Evolutionary conservation across 1,140 invertebrate genomes (phyloP).

Genomic region (Venturia canescens): DNA sequence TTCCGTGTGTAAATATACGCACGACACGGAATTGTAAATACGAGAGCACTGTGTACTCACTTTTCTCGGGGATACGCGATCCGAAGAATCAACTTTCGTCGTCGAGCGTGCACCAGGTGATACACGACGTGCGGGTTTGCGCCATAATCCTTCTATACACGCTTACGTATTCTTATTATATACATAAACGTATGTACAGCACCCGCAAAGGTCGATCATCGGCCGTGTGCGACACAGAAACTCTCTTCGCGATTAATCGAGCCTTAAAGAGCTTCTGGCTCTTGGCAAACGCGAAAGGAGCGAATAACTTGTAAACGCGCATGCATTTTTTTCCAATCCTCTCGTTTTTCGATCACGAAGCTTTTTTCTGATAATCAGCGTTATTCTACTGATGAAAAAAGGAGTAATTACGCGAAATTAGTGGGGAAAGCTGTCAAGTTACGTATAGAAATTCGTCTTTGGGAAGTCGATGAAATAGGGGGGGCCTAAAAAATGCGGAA

Average conservation of each 20-base stretch:
- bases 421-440: too few species aligned
- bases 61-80: background rate
- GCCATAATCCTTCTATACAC: background rate
- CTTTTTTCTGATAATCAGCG: too few species aligned
- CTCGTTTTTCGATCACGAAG: too few species aligned
- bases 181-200: background rate
- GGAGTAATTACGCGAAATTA: too few species aligned
- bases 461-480: too few species aligned
- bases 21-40: conserved; percentile 5
- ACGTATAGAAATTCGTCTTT: too few species aligned
- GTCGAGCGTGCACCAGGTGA: background rate
- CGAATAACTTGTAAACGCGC: background rate
- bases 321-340: background rate
- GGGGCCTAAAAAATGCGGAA: too few species aligned
- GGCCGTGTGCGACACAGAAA: background rate
- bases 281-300: background rate
- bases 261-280: background rate
- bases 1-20: background rate
- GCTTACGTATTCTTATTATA: background rate
- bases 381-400: too few species aligned
- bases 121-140: background rate
- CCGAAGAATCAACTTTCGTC: conserved; percentile 6
- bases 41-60: background rate
- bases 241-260: background rate
- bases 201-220: background rate